Evolutionary conservation across 2,797 vertebrate species (phyloP), one percentile per base, ranked within the genome.

Genomic region (Typhlichthys subterraneus): DNA sequence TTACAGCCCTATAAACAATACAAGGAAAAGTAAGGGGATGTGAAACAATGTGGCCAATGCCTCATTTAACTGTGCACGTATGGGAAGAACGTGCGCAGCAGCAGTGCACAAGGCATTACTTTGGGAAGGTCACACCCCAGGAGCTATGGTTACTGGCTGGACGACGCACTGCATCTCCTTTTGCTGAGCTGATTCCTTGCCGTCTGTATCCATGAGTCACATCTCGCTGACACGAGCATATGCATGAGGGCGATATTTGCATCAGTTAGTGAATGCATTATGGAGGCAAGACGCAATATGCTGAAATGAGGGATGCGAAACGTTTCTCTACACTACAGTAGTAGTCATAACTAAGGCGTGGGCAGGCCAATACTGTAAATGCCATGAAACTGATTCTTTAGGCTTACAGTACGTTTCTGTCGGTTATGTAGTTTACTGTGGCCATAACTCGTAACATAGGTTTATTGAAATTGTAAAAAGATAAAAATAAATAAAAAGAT

Each of bases 61-160:
- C 38, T 70, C 4, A 45, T 67, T 68, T 47, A 60, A 70, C 38
- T 2, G 4, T 33, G 49, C 48, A 55, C 15, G 50, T 70, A 57
- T 77, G 66, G 71, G 65, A 57, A 84, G 64, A 68, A 80, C 65
- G 65, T 63, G 66, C 65, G 65, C 67, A 70, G 33, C 67, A 70
- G 33, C 55, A 8, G 54, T 75, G 84, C 67, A 77, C 73, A 70
- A 73, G 72, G 55, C 62, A 49, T 63, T 65, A 70, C 75, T 9
- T 71, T 61, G 59, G 62, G 73, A 80, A 69, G 67, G 42, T 54
- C 54, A 59, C 8, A 73, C 80, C 53, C 0, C 55, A 67, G 74
- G 74, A 80, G 67, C 52, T 61, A 68, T 45, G 66, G 67, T 59
- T 45, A 67, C 69, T 63, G 73, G 23, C 23, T 29, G 23, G 23